These are phyloP conservation scores for Cryptus viduatorius DNA, from an alignment of 2,888 invertebrate species.

Conservation along the genomic window DNA sequence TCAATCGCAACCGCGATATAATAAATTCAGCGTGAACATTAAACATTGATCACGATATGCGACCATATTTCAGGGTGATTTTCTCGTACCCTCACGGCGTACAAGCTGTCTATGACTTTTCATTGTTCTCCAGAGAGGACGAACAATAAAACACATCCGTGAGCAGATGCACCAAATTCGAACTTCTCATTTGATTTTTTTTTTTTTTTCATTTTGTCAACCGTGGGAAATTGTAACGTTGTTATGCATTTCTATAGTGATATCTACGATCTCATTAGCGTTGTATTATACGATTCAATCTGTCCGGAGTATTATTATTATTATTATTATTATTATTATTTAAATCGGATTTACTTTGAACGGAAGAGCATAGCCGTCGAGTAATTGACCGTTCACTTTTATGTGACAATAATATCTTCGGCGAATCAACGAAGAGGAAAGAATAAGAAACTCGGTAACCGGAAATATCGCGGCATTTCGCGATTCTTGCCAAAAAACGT, in stretches of 20 bases:
- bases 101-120: constrained; percentile 3
- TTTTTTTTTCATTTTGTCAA: constrained; percentile 33
- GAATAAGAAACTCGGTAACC: constrained; percentile 55
- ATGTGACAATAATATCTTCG: constrained; percentile 1
- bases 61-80: constrained; percentile 30
- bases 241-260: background rate
- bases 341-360: background rate
- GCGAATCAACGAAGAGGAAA: constrained; percentile 52
- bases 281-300: background rate
- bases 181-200: background rate
- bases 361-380: constrained; percentile 1
- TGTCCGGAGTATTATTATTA: background rate
- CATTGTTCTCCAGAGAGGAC: constrained; percentile 35
- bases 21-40: constrained; percentile 21
- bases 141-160: constrained; percentile 42
- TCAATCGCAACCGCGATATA: constrained; percentile 26
- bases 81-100: constrained; percentile 16
- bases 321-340: background rate
- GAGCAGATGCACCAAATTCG: constrained; percentile 6
- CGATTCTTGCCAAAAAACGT: constrained; percentile 57
- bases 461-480: constrained; percentile 69
- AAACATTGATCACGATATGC: background rate
- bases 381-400: constrained; percentile 56
- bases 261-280: background rate
- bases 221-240: constrained; percentile 43